Conservation (phyloP, 2,797 vertebrate genomes). For the Lutjanus campechanus region DNA sequence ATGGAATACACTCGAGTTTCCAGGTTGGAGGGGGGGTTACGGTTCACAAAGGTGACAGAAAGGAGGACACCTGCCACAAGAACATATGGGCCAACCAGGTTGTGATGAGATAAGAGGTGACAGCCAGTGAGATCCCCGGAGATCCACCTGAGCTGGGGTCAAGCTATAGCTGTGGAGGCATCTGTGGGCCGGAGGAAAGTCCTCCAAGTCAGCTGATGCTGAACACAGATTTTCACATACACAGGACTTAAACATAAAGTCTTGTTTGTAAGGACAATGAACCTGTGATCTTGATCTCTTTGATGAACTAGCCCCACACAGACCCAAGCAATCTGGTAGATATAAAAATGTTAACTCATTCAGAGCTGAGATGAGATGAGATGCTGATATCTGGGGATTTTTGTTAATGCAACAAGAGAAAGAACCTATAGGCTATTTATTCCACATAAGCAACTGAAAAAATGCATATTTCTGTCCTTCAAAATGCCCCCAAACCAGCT, state of each 20-base stretch:
- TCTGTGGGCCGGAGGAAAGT: constrained; percentile 50
- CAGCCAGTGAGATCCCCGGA: constrained; percentile 63
- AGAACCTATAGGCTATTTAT: neutral
- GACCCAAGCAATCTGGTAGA: neutral
- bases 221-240: neutral
- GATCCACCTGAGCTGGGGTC: constrained; percentile 64
- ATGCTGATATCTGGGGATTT: no score
- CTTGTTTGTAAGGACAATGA: neutral
- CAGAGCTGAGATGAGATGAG: no score
- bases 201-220: constrained; percentile 30
- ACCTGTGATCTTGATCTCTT: no score
- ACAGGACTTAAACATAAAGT: neutral
- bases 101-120: constrained; percentile 72
- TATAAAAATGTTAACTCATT: neutral
- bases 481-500: neutral
- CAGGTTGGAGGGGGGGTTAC: constrained; percentile 29
- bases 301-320: no score
- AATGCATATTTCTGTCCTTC: neutral
- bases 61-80: constrained; percentile 63
- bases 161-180: constrained; percentile 43
- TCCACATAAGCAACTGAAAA: neutral
- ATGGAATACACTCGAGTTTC: constrained; percentile 33
- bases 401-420: neutral
- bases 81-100: constrained; percentile 68
- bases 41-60: constrained; percentile 53